These are phyloP conservation scores for Hirundichthys speculiger DNA, from an alignment of 2,113 vertebrate genomes.

Conservation along the genomic window DNA sequence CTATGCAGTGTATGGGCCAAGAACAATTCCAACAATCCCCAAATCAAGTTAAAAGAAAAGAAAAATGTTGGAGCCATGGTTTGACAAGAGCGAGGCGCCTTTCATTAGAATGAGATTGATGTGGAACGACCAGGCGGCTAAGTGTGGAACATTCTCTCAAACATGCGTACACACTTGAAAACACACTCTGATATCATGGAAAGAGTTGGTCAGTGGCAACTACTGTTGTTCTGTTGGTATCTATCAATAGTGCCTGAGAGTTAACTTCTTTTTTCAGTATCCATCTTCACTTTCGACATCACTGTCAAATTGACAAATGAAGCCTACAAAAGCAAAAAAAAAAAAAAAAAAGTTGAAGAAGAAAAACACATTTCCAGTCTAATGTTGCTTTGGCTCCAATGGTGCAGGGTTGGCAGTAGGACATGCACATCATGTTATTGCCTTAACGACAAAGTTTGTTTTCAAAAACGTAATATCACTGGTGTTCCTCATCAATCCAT, in stretches of 20 bases:
- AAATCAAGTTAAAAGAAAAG: conserved; percentile 73
- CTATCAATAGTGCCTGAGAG: conserved; percentile 58
- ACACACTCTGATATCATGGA: conserved; percentile 72
- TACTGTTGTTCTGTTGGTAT: conserved; percentile 47
- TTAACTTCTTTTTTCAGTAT: conserved; percentile 56
- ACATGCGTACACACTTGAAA: conserved; percentile 45
- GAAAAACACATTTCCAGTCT: conserved; percentile 40
- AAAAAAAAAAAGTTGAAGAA: neutral
- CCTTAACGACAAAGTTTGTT: conserved; percentile 65
- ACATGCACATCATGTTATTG: conserved; percentile 31
- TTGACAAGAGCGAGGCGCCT: conserved; percentile 73
- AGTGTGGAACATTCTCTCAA: conserved; percentile 67
- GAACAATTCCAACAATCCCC: conserved; percentile 59
- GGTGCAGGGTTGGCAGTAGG: conserved; percentile 46
- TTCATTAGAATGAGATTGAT: conserved; percentile 75
- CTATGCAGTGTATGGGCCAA: conserved; percentile 43
- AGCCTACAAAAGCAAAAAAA: conserved; percentile 31
- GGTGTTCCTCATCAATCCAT: neutral
- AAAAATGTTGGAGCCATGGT: conserved; percentile 56
- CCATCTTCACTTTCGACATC: conserved; percentile 57
- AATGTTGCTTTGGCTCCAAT: conserved; percentile 52
- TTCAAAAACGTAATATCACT: conserved; percentile 54
- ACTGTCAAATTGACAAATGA: conserved; percentile 67
- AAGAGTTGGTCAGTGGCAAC: conserved; percentile 63
- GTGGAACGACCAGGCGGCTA: conserved; percentile 66